A percentile compares a stretch with the other conserved stretches of the same genome.
These are phyloP conservation scores for Mylabris sibirica DNA, from an alignment of 2,888 invertebrate species.

Conservation along the genomic window DNA sequence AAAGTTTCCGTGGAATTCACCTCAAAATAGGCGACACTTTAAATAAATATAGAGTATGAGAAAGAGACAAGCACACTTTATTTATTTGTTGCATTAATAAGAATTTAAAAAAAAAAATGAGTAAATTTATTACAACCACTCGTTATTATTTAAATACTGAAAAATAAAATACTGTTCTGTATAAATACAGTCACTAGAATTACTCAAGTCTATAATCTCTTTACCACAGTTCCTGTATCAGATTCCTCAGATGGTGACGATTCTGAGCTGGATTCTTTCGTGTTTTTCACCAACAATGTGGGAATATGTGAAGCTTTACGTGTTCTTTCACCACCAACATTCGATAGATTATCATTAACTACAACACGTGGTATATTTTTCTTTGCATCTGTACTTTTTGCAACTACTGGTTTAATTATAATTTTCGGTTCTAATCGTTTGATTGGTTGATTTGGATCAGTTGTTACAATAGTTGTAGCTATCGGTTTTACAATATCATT, in stretches of 20 bases:
- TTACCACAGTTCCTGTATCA: conserved; percentile 61
- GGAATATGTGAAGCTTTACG: conserved; percentile 57
- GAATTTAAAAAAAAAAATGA: neutral
- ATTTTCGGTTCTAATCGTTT: conserved; percentile 66
- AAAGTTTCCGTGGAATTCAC: conserved; percentile 13
- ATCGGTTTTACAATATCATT: conserved; percentile 21
- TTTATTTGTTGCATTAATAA: neutral
- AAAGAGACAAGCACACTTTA: conserved; percentile 8
- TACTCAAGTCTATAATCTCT: conserved; percentile 46
- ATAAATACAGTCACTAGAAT: conserved; percentile 24
- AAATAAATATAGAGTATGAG: neutral
- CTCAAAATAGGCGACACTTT: neutral
- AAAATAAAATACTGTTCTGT: conserved; percentile 38
- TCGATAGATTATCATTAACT: conserved; percentile 52
- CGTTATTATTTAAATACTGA: conserved; percentile 34
- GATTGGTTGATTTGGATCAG: conserved; percentile 60
- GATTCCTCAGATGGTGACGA: conserved; percentile 63
- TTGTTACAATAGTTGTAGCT: conserved; percentile 63
- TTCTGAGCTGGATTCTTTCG: conserved; percentile 63
- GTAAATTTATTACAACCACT: conserved; percentile 9
- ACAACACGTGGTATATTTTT: conserved; percentile 64
- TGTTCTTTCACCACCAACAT: conserved; percentile 24
- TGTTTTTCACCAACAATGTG: conserved; percentile 51
- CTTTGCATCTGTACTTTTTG: conserved; percentile 51
- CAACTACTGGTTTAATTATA: conserved; percentile 67